These are phyloP conservation scores for Jacana jacana DNA, from an alignment of 2,113 vertebrate genomes.

Conservation along the genomic window DNA sequence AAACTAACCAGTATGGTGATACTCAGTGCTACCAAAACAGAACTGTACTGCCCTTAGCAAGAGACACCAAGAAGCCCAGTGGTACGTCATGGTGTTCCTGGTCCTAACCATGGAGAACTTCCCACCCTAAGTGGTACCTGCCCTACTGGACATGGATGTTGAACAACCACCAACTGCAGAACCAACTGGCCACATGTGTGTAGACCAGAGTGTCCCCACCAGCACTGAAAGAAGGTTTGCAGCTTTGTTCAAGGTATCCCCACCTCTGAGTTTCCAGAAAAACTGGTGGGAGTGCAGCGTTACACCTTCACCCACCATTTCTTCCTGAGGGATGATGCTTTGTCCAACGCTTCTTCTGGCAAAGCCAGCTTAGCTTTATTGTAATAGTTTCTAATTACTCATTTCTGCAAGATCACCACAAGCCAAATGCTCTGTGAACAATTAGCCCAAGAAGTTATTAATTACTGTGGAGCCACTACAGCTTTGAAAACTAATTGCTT, in stretches of 20 bases:
- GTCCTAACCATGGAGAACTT: neutral
- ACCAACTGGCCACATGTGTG: fast-evolving
- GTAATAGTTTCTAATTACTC: neutral
- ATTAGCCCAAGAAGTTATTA: constrained; percentile 1
- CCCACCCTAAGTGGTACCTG: neutral
- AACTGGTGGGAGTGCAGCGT: neutral
- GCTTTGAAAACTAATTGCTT: neutral
- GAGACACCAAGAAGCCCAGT: neutral
- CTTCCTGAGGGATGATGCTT: neutral
- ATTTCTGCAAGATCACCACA: neutral
- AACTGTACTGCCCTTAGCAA: neutral
- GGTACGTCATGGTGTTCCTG: neutral
- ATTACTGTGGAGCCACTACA: neutral
- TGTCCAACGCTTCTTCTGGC: neutral
- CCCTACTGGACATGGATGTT: neutral
- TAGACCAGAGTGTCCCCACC: fast-evolving
- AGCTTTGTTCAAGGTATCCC: neutral
- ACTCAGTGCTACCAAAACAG: fast-evolving
- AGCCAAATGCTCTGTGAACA: neutral
- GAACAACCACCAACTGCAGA: neutral
- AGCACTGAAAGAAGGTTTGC: neutral
- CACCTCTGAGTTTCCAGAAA: neutral
- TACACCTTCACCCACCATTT: neutral
- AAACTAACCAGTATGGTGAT: neutral
- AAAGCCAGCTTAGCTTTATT: neutral